Conservation (phyloP, 2,888 invertebrate genomes). For the Dichetophora obliterata region DNA sequence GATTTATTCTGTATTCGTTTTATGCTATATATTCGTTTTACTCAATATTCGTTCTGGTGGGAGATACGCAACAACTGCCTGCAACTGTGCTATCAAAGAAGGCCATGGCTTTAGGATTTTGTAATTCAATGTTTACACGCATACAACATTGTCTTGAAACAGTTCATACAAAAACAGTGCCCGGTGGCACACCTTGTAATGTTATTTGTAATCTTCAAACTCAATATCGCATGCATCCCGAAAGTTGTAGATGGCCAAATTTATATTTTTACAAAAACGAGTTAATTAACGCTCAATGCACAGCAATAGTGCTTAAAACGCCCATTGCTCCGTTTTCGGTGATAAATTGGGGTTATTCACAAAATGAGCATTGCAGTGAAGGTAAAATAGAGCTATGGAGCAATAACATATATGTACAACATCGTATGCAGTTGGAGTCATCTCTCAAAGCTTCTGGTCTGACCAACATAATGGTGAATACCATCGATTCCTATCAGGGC, state of each 20-base stretch:
- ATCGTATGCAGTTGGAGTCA: conserved; percentile 68
- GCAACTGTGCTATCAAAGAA: conserved; percentile 83
- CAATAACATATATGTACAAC: conserved; percentile 80
- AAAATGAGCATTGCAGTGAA: conserved; percentile 59
- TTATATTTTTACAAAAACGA: conserved; percentile 66
- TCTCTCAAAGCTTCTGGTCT: conserved; percentile 51
- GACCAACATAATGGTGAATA: conserved; percentile 70
- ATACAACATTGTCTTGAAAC: conserved; percentile 74
- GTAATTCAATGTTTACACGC: conserved; percentile 83
- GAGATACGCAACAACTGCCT: conserved; percentile 88
- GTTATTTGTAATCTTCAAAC: conserved; percentile 71
- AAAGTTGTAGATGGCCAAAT: conserved; percentile 86
- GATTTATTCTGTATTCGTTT: too few species aligned
- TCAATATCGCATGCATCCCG: conserved; percentile 90
- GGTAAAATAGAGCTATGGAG: conserved; percentile 72
- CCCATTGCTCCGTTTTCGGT: conserved; percentile 75
- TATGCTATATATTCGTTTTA: too few species aligned
- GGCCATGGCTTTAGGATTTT: conserved; percentile 78
- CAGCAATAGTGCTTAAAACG: conserved; percentile 45
- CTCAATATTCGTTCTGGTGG: conserved; percentile 88
- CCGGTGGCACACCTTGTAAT: conserved; percentile 60
- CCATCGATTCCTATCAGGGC: conserved; percentile 90
- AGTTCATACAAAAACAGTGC: conserved; percentile 48
- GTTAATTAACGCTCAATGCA: conserved; percentile 55
- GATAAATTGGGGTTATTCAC: conserved; percentile 72